Base-by-base conservation (phyloP, 2,888 invertebrate genomes). In the Drosophila borealis region DNA sequence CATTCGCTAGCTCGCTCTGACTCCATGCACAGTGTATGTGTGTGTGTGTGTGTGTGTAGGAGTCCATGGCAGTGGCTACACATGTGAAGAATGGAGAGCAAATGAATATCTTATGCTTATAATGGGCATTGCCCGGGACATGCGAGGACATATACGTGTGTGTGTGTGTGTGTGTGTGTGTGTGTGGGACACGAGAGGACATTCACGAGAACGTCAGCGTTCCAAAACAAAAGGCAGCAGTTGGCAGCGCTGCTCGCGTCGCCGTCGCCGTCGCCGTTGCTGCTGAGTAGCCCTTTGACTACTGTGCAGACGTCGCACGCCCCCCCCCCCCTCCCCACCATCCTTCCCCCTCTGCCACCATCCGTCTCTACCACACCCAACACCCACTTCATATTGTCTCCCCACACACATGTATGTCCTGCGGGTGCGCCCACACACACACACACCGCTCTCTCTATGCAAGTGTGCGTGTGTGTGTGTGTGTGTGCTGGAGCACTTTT, bases 31-130 rank as follows among this genome's bases (percentile, higher is more conserved):
- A 17, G 17, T 17, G 17, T 17, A 1, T 17, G 53, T 39, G 19
- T 44, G 21, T 67, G 34, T 59, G 65, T 55, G 41, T 49, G 56
- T 36, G 56, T 19, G 37, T 62, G 66, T 54, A 29, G 41, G 62
- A 70, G 82, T 83, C 82, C 89, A 83, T 72, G 75, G 71, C 81
- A 81, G 72, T 81, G 81, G 85, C 88, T 87, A 81, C 81, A 81
- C 78, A 81, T 81, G 82, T 79, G 88, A 85, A 88, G 88, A 88
- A 88, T 88, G 82, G 70, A 82, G 83, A 88, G 88, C 89, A 89
- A 84, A 79, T 90, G 86, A 88, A 86, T 89, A 87, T 89, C 88
- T 89, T 81, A 76, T 78, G 89, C 85, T 90, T 89, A 81, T 88
- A 90, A 90, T 90, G 91, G 89, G 79, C 75, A 79, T 89, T 87